Conservation (phyloP, 2,888 invertebrate species). For the Serripes groenlandicus region DNA sequence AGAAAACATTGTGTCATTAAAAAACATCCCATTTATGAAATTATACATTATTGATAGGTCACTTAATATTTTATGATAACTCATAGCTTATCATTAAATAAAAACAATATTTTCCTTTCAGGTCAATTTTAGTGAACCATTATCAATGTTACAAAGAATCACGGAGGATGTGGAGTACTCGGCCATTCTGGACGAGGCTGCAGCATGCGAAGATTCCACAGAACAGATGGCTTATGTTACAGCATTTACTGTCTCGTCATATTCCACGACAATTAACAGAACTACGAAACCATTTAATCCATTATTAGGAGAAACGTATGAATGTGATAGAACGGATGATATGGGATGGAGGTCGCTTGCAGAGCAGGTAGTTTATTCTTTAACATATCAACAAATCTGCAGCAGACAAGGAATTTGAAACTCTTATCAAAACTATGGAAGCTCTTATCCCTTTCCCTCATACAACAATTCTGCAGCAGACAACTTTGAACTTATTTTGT, state of each 20-base stretch:
- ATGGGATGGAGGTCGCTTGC: conserved; percentile 98
- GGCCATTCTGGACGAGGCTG: conserved; percentile 95
- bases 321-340: conserved; percentile 98
- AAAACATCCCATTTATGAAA: too few species aligned
- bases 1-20: too few species aligned
- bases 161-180: conserved; percentile 99
- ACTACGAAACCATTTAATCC: conserved; percentile 99
- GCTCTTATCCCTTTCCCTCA: too few species aligned
- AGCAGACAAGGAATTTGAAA: too few species aligned
- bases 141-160: conserved; percentile 98
- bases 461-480: too few species aligned
- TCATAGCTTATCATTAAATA: too few species aligned
- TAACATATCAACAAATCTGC: too few species aligned
- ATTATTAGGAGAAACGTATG: conserved; percentile 97
- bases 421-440: too few species aligned
- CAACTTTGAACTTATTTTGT: too few species aligned
- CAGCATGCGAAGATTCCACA: conserved; percentile 93
- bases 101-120: conserved; percentile 77
- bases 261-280: conserved; percentile 88
- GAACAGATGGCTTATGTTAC: conserved; percentile 98
- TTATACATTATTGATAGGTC: too few species aligned
- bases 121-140: conserved; percentile 99
- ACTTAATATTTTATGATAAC: too few species aligned
- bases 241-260: conserved; percentile 94
- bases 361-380: conserved; percentile 97